Evolutionary conservation across 2,888 invertebrate species (phyloP).

Genomic region (Leptinotarsa haldemani): DNA sequence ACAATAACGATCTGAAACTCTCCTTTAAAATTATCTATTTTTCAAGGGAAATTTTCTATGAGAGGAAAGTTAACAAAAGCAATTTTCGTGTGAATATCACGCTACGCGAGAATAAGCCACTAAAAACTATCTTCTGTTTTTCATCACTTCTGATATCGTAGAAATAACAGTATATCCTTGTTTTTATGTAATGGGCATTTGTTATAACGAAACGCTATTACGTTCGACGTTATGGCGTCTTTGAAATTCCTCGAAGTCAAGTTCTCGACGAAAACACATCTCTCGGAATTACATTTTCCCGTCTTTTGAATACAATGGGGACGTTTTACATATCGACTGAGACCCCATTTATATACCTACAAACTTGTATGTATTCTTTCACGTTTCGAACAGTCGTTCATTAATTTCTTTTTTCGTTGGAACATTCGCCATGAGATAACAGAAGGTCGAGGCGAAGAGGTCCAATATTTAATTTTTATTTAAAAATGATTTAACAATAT

Average conservation of each 20-base stretch:
- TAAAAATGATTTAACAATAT: no score
- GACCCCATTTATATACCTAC: slow-evolving; percentile 8
- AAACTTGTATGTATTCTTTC: slow-evolving; percentile 15
- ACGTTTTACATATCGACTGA: slow-evolving; percentile 5
- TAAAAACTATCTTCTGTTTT: neutral
- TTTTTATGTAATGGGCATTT: slow-evolving; percentile 4
- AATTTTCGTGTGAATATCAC: neutral
- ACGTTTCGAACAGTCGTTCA: neutral
- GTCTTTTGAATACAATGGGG: slow-evolving; percentile 10
- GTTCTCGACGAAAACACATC: slow-evolving; percentile 14
- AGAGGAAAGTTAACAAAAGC: neutral
- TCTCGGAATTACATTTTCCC: slow-evolving; percentile 8
- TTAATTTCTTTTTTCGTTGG: no score
- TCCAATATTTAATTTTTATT: no score
- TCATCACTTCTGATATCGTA: neutral
- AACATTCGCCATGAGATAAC: no score
- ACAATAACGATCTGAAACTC: no score
- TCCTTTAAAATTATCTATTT: no score
- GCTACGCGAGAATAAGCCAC: neutral
- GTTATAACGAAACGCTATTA: slow-evolving; percentile 5
- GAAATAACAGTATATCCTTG: neutral
- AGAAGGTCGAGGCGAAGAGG: no score
- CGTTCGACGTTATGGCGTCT: neutral
- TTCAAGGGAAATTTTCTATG: no score
- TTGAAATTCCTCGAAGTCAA: neutral